Percentiles rank a stretch among this genome's conserved stretches.
phyloP scores from a whole-genome alignment of 2,888 invertebrate genomes.

The Trachelus troglodyta region DNA sequence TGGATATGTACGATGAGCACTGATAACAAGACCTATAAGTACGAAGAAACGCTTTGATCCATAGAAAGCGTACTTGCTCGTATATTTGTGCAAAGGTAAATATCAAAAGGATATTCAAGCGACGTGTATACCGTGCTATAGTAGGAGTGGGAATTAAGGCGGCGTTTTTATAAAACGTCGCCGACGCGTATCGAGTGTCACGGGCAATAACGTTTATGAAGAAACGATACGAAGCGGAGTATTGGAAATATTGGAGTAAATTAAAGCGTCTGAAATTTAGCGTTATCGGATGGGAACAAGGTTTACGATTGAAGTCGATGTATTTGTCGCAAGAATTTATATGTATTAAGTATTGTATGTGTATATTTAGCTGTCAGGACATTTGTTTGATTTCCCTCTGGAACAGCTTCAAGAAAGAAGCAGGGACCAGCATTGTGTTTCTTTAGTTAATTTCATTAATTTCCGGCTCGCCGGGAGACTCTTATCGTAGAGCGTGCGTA shows the following conservation, averaged over 20 bases:
- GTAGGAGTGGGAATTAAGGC: background rate
- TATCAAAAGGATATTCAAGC: background rate
- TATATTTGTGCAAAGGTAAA: background rate
- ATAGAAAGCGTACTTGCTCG: background rate
- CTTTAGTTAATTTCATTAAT: conserved; percentile 3
- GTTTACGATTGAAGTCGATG: background rate
- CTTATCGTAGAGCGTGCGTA: background rate
- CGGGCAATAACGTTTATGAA: background rate
- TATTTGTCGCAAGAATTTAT: background rate
- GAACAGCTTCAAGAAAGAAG: background rate
- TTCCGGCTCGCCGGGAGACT: background rate
- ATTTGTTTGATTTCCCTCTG: background rate
- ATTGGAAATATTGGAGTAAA: background rate
- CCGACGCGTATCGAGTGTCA: background rate
- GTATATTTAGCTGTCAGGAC: background rate
- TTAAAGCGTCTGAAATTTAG: background rate
- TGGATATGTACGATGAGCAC: background rate
- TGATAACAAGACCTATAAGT: background rate
- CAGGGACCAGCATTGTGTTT: background rate
- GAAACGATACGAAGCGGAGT: background rate
- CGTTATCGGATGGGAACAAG: background rate
- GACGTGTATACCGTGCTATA: background rate
- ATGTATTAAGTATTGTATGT: background rate
- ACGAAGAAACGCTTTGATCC: background rate
- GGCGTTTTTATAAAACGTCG: background rate